Percentiles rank a stretch among this genome's conserved stretches.
Evolutionary conservation across 2,113 vertebrate species (phyloP).

Genomic region (Emydocephalus ijimae): DNA sequence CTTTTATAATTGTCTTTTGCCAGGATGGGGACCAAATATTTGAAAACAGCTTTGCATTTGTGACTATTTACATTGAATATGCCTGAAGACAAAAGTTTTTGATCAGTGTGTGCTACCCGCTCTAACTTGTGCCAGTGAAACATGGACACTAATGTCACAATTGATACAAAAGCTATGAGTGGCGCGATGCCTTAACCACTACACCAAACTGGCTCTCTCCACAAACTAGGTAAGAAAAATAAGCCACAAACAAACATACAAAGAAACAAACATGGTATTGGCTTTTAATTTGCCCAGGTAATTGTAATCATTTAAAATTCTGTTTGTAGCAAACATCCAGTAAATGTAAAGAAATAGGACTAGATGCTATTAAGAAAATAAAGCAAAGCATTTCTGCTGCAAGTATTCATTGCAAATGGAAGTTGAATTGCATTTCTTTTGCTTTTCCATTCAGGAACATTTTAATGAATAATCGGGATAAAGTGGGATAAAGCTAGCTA

Average conservation of each 20-base stretch:
- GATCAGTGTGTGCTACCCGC: background rate
- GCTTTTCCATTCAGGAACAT: conserved; percentile 33
- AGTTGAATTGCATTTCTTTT: conserved; percentile 47
- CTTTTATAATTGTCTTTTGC: background rate
- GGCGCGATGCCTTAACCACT: background rate
- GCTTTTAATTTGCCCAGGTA: background rate
- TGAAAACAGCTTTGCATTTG: background rate
- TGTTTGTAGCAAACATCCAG: conserved; percentile 50
- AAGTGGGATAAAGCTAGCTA: conserved; percentile 41
- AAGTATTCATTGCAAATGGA: conserved; percentile 56
- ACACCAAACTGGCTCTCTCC: background rate
- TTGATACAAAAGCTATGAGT: background rate
- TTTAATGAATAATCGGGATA: conserved; percentile 32
- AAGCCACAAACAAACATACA: background rate
- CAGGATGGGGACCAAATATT: background rate
- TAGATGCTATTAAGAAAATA: conserved; percentile 50
- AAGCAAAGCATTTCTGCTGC: conserved; percentile 34
- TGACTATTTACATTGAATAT: background rate
- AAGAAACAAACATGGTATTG: background rate
- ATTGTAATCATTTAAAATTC: conserved; percentile 39
- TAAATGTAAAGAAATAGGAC: conserved; percentile 46
- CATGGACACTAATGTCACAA: background rate
- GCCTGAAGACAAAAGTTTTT: background rate
- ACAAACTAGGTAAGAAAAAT: background rate
- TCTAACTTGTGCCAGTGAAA: background rate